Base-by-base conservation (phyloP, 2,797 vertebrate species). In the Aulostomus chinensis region DNA sequence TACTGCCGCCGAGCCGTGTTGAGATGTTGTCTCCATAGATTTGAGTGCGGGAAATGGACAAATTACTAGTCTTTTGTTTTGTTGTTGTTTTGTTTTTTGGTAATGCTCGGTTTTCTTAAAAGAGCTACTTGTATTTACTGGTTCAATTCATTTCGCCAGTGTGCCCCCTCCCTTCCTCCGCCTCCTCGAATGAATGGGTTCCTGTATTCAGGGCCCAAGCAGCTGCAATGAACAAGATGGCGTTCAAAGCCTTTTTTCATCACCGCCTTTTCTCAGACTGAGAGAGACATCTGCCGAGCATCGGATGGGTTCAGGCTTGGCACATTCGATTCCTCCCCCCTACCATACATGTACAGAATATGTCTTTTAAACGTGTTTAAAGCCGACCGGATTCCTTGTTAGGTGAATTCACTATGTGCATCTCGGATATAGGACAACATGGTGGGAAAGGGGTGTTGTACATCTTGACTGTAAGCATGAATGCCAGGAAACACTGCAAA, bases 141-240 rank as follows among this genome's bases (percentile, higher is more conserved):
- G 31, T 29, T 73, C 31, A 73, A 83, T 85, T 86, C 58, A 83
- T 86, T 73, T 76, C 33, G 80, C 80, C 65, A 52, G 68, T 60
- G 29, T 68, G 76, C 68, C 78, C 68, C 60, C 73, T 67, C 72
- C 81, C 75, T 26, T 17, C 18, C n/a, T 76, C 74, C 71, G 61
- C 81, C 73, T 68, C 64, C 66, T 62, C 66, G 86, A 92, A 94
- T 94, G 93, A 96, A 95, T 94, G 93, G 91, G 91, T 92, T 92
- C 87, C 90, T 94, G 91, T 94, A 91, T 93, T 91, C 91, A 88
- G 90, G 88, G 90, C 92, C 94, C 88, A 84, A 90, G 86, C 84
- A 92, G 92, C 94, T 95, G 94, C 94, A 94, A 92, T 84, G 82
- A 89, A 92, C 96, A 98, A 98, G 95, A 98, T 98, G 96, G 96